Percentiles rank a stretch among this genome's conserved stretches.
These are phyloP conservation scores for Arvicanthis niloticus DNA, from an alignment of 2,113 vertebrate species.

Conservation along the genomic window DNA sequence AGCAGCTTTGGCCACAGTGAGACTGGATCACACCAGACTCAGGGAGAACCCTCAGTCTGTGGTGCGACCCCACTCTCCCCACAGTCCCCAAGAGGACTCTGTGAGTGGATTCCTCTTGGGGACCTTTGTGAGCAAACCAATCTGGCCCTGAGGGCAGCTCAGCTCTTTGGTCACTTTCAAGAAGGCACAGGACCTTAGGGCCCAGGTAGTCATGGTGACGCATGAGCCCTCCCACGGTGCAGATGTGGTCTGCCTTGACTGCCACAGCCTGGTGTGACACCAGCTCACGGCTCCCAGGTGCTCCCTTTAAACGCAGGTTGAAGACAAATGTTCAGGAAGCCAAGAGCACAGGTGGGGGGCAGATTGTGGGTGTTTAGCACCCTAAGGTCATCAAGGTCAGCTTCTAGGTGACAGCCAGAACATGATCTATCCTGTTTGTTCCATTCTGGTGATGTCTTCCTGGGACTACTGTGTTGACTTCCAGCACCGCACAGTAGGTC, in stretches of 20 bases:
- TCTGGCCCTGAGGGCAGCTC: neutral
- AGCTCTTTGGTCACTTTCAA: neutral
- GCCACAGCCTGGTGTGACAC: neutral
- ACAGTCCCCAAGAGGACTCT: neutral
- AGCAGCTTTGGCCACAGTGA: neutral
- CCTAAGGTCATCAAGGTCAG: neutral
- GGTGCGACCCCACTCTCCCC: neutral
- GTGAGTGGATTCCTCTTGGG: neutral
- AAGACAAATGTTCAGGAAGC: neutral
- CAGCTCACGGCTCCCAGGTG: neutral
- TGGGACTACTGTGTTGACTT: too few relatives aligned
- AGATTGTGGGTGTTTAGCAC: neutral
- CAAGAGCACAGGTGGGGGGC: neutral
- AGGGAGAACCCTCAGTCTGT: neutral
- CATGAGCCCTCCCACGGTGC: fast-evolving
- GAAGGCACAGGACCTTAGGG: neutral
- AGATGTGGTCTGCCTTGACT: neutral
- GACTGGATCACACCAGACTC: neutral
- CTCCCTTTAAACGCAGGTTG: neutral
- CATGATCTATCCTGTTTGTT: neutral
- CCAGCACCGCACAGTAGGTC: neutral
- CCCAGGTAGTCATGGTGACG: too few relatives aligned
- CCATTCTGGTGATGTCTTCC: neutral
- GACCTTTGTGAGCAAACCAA: fast-evolving
- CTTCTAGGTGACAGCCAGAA: neutral